A percentile compares a stretch with the other conserved stretches of the same genome.
Evolutionary conservation across 2,888 invertebrate species (phyloP).

Genomic region (Eupithecia vulgata): DNA sequence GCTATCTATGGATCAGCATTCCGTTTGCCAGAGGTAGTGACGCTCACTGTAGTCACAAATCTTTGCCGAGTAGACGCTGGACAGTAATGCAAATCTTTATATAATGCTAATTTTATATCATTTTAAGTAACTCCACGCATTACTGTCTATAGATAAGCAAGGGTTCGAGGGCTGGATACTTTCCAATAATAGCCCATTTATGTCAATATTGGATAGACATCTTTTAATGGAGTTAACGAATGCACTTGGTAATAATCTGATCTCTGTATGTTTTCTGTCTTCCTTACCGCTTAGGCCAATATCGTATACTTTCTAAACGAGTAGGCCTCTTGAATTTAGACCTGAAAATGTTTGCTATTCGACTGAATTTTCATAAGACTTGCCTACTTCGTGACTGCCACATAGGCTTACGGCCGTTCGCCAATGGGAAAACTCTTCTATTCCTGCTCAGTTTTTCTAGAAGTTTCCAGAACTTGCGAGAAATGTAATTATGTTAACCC

Average conservation of each 20-base stretch:
- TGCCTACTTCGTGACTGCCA: conserved; percentile 7
- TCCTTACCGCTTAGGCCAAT: conserved; percentile 40
- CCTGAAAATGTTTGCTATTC: conserved; percentile 1
- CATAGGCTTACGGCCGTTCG: conserved; percentile 6
- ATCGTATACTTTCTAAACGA: neutral
- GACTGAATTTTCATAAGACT: neutral
- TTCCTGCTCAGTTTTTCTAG: conserved; percentile 63
- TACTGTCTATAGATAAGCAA: conserved; percentile 12
- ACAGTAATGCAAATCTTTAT: neutral
- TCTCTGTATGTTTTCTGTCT: conserved; percentile 44
- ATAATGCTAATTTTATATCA: neutral
- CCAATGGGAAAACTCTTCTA: conserved; percentile 21
- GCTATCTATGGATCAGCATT: conserved; percentile 4
- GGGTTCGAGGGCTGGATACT: conserved; percentile 28
- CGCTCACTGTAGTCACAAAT: neutral
- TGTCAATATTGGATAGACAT: conserved; percentile 13
- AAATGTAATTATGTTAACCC: conserved; percentile 47
- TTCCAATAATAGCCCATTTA: conserved; percentile 20
- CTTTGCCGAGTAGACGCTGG: neutral
- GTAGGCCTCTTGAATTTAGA: conserved; percentile 10
- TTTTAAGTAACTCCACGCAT: neutral
- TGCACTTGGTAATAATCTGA: conserved; percentile 38
- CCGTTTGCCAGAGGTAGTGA: neutral
- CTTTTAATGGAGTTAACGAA: conserved; percentile 26
- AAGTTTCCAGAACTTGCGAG: conserved; percentile 43